These are phyloP conservation scores for Anthopleura sola DNA, from an alignment of 64 coral and sea anemone species.

Conservation along the genomic window DNA sequence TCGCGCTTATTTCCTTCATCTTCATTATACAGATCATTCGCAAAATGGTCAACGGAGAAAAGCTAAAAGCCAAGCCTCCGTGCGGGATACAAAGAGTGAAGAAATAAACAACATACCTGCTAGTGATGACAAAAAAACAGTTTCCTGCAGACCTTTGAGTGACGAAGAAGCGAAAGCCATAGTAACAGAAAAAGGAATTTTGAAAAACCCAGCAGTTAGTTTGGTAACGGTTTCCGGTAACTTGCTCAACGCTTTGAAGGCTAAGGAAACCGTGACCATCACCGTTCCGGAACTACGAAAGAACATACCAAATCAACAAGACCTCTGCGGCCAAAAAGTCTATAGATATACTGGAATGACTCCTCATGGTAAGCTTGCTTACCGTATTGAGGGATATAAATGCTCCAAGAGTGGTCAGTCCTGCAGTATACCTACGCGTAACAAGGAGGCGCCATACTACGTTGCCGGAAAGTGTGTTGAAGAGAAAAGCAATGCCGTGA, in stretches of 20 bases:
- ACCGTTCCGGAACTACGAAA: not conserved
- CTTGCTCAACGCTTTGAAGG: not conserved
- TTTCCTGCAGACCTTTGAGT: not conserved
- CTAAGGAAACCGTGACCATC: not conserved
- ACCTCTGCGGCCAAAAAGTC: not conserved
- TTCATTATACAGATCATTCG: not conserved
- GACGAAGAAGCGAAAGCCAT: not conserved
- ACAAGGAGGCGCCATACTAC: too few species aligned
- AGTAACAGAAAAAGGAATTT: not conserved
- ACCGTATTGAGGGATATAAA: not conserved
- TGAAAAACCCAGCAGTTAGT: not conserved
- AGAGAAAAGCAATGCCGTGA: not conserved
- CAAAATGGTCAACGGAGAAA: not conserved
- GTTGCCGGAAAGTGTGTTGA: not conserved
- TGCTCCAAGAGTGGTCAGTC: not conserved
- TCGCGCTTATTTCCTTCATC: not conserved
- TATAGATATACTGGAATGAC: not conserved
- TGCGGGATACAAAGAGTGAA: not conserved
- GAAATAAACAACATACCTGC: too few species aligned
- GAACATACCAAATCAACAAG: not conserved
- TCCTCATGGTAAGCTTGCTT: not conserved
- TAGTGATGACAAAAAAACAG: not conserved
- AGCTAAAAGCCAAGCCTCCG: not conserved
- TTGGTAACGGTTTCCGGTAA: not conserved
- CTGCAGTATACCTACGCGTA: too few species aligned